Evolutionary conservation across 2,797 vertebrate genomes (phyloP).

Genomic region (Peromyscus melanophrys): DNA sequence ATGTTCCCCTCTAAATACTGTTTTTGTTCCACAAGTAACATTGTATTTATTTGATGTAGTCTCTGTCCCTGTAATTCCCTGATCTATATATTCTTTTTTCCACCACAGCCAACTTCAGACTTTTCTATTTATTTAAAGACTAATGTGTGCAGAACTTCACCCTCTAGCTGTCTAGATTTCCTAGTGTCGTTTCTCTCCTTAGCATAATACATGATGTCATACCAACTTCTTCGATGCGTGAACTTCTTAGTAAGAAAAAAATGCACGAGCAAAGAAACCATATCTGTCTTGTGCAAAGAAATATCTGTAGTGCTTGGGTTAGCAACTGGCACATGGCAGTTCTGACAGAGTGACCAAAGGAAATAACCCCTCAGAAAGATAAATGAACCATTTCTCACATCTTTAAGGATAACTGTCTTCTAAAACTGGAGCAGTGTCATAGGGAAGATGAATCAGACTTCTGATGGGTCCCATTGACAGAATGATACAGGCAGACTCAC

Average conservation of each 20-base stretch:
- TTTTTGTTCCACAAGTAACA: not conserved
- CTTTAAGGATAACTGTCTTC: conserved; percentile 61
- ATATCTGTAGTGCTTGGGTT: conserved; percentile 5
- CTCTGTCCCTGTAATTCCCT: not conserved
- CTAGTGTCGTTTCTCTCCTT: not conserved
- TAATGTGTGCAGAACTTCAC: not conserved
- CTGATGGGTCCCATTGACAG: not conserved
- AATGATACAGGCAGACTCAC: not conserved
- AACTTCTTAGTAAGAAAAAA: not conserved
- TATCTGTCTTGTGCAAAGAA: not conserved
- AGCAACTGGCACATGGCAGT: not conserved
- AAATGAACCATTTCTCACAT: conserved; percentile 47
- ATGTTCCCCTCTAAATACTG: not conserved
- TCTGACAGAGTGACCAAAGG: conserved; percentile 31
- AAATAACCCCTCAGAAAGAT: conserved; percentile 58
- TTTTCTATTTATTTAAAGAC: not conserved
- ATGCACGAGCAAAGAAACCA: not conserved
- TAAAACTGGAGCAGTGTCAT: conserved; percentile 39
- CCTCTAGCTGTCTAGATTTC: not conserved
- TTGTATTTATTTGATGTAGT: not conserved
- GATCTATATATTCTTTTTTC: not conserved
- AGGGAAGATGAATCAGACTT: conserved; percentile 52
- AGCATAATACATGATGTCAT: not conserved
- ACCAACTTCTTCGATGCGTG: not conserved
- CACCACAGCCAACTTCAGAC: not conserved